Percentiles rank a stretch among this genome's conserved stretches.
Evolutionary conservation across 2,888 invertebrate species (phyloP).

Genomic region (Dynastes maya): DNA sequence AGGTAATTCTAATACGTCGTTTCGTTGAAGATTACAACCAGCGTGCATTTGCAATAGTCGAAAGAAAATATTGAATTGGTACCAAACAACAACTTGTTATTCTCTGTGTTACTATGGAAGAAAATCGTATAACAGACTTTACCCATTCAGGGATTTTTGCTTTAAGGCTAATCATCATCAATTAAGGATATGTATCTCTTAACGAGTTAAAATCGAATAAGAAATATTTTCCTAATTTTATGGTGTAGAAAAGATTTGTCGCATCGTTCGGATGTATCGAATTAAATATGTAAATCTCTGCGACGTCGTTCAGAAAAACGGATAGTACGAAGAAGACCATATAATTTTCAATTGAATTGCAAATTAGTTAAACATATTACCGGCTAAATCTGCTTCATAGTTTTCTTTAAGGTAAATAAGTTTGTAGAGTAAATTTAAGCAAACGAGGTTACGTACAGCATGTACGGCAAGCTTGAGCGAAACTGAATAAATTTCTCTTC

Average conservation of each 20-base stretch:
- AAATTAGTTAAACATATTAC: slow-evolving; percentile 52
- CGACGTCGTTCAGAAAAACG: slow-evolving; percentile 38
- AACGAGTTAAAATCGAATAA: too few relatives aligned
- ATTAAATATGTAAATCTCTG: slow-evolving; percentile 50
- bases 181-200: too few relatives aligned
- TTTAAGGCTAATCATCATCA: too few relatives aligned
- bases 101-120: neutral
- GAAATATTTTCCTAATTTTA: slow-evolving; percentile 48
- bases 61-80: too few relatives aligned
- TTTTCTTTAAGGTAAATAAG: slow-evolving; percentile 50
- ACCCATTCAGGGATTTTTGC: too few relatives aligned
- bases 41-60: neutral
- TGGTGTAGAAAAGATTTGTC: slow-evolving; percentile 4
- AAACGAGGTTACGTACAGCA: slow-evolving; percentile 41
- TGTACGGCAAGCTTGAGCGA: slow-evolving; percentile 24
- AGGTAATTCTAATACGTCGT: slow-evolving; percentile 30
- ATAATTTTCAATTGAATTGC: slow-evolving; percentile 52
- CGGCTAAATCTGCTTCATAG: slow-evolving; percentile 49
- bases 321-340: slow-evolving; percentile 47
- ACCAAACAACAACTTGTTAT: neutral
- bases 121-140: too few relatives aligned
- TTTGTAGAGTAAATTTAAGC: slow-evolving; percentile 49
- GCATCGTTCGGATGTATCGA: slow-evolving; percentile 39
- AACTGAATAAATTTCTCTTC: slow-evolving; percentile 42
- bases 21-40: neutral